These are phyloP conservation scores for Neotoxoptera formosana DNA, from an alignment of 1,140 invertebrate species.

Conservation along the genomic window DNA sequence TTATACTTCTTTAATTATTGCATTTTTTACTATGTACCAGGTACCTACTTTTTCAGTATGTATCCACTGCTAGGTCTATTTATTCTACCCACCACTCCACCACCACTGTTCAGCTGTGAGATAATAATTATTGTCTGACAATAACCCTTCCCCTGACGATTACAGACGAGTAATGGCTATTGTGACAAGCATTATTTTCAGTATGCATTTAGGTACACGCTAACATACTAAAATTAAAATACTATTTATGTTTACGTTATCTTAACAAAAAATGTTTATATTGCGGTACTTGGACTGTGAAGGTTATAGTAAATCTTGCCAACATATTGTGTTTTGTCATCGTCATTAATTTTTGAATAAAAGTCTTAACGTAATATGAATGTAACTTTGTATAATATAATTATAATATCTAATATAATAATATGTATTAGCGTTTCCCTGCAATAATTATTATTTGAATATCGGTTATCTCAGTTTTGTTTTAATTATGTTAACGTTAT, in stretches of 20 bases:
- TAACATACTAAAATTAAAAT: neutral
- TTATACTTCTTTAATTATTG: too few relatives aligned
- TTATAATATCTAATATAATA: too few relatives aligned
- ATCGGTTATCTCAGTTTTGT: neutral
- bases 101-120: neutral
- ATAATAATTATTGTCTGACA: neutral
- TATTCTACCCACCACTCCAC: neutral
- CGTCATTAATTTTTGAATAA: slow-evolving; percentile 3
- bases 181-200: neutral
- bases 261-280: slow-evolving; percentile 21
- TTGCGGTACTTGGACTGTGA: neutral
- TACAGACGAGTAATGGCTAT: neutral
- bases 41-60: too few relatives aligned
- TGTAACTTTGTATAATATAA: neutral
- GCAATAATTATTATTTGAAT: neutral
- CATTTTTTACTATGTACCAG: too few relatives aligned
- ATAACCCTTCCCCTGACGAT: neutral
- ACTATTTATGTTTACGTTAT: neutral
- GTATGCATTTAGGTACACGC: neutral
- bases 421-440: neutral
- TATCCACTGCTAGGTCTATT: neutral
- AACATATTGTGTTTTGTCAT: neutral
- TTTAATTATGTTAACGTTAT: neutral
- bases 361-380: neutral
- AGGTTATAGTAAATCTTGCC: neutral